Evolutionary conservation across 2,113 vertebrate genomes (phyloP).

Genomic region (Marmota flaviventris): DNA sequence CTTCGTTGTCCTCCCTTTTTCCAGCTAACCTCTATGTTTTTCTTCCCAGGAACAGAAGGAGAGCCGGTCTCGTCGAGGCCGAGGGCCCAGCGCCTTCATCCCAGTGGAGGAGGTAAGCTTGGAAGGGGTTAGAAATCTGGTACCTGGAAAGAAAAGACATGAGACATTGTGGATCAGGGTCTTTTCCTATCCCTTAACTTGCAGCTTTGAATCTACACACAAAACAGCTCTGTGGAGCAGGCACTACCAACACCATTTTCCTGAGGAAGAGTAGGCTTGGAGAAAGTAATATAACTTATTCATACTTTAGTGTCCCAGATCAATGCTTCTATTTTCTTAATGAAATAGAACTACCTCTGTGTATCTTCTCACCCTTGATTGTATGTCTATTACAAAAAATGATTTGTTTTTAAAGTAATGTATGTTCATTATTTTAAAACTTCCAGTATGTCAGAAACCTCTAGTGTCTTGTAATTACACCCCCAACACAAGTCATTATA

Average conservation of each 20-base stretch:
- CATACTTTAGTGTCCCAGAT: not conserved
- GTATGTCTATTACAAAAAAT: not conserved
- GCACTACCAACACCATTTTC: not conserved
- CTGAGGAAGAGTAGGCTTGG: conserved; percentile 26
- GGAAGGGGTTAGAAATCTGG: not conserved
- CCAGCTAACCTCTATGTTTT: not conserved
- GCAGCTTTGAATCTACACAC: conserved; percentile 21
- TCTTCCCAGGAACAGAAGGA: conserved; percentile 79
- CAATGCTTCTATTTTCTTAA: not conserved
- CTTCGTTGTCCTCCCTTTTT: not conserved
- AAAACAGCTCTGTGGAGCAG: not conserved
- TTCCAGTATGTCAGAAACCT: conserved; percentile 19
- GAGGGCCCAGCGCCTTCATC: conserved; percentile 87
- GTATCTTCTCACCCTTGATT: not conserved
- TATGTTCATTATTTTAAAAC: conserved; percentile 1
- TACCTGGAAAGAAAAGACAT: not conserved
- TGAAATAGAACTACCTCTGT: not conserved
- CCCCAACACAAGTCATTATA: not conserved
- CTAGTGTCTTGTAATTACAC: not conserved
- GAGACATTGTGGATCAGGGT: not conserved
- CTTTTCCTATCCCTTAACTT: conserved; percentile 31
- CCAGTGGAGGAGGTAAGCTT: conserved; percentile 86
- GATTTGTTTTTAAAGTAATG: not conserved
- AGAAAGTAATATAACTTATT: not conserved
- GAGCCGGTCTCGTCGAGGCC: conserved; percentile 67